phyloP scores from a whole-genome alignment of 2,113 vertebrate genomes.

The Dipodomys stephensi region DNA sequence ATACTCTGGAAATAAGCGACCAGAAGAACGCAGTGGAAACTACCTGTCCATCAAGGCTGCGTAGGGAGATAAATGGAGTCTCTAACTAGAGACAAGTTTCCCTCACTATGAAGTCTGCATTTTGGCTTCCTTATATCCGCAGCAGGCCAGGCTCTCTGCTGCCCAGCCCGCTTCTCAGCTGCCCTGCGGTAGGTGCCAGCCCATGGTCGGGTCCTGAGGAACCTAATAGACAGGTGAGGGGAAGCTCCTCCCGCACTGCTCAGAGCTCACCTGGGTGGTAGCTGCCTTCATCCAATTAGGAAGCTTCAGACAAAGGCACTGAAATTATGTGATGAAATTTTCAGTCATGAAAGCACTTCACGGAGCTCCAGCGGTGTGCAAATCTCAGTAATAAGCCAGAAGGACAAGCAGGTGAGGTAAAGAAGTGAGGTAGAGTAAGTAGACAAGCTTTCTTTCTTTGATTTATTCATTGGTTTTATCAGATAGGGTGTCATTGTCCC shows the following conservation, averaged over 20 bases:
- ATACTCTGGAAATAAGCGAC: too few relatives aligned
- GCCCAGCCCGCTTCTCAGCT: background rate
- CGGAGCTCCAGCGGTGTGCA: background rate
- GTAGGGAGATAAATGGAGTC: too few relatives aligned
- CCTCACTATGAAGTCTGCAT: too few relatives aligned
- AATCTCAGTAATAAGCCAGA: background rate
- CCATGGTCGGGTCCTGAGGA: background rate
- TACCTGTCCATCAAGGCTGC: background rate
- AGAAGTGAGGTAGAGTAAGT: too few relatives aligned
- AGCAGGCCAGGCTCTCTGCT: background rate
- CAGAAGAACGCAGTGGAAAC: background rate
- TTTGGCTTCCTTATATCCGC: background rate
- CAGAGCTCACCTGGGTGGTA: background rate
- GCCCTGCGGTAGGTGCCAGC: too few relatives aligned
- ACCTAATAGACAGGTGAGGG: background rate
- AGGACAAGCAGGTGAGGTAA: background rate
- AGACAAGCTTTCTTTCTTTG: too few relatives aligned
- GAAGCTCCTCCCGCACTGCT: background rate
- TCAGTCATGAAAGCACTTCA: background rate
- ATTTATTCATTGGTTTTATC: too few relatives aligned
- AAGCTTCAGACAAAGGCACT: background rate
- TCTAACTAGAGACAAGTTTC: fast-evolving
- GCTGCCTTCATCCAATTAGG: background rate
- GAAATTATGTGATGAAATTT: background rate
- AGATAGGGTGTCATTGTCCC: too few relatives aligned